Conservation (phyloP, 2,113 vertebrate species). For the Cavia aperea region DNA sequence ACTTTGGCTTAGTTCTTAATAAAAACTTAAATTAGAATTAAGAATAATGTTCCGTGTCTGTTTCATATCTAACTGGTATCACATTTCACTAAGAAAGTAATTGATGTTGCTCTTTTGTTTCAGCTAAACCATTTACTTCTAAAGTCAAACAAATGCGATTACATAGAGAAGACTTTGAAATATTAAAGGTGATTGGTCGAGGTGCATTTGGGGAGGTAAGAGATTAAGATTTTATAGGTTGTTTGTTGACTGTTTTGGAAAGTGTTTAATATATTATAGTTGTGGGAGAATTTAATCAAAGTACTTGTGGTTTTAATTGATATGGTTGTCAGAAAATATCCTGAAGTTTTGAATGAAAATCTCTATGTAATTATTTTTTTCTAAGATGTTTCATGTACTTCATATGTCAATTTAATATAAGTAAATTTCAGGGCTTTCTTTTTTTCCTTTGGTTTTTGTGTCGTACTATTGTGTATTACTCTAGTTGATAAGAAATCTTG, state of each 20-base stretch:
- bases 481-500: not conserved
- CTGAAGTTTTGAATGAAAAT: constrained; percentile 33
- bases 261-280: not conserved
- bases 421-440: not conserved
- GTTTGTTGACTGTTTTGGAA: constrained; percentile 37
- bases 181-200: constrained; percentile 98
- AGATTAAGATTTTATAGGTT: constrained; percentile 26
- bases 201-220: constrained; percentile 98
- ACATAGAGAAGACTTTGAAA: constrained; percentile 99
- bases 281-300: constrained; percentile 1
- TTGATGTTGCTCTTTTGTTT: constrained; percentile 66
- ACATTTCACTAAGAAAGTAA: constrained; percentile 52
- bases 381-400: not conserved
- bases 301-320: constrained; percentile 14
- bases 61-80: constrained; percentile 38
- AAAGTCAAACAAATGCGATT: constrained; percentile 99
- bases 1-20: constrained; percentile 39
- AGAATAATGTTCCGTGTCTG: not conserved
- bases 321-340: constrained; percentile 33
- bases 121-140: constrained; percentile 96
- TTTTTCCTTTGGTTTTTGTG: not conserved
- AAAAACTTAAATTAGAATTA: not conserved
- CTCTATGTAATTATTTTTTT: not conserved
- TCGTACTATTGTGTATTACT: not conserved
- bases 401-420: not conserved